Evolutionary conservation across 2,797 vertebrate genomes (phyloP), one percentile per base, ranked within the genome.

Genomic region (Megalops cyprinoides): DNA sequence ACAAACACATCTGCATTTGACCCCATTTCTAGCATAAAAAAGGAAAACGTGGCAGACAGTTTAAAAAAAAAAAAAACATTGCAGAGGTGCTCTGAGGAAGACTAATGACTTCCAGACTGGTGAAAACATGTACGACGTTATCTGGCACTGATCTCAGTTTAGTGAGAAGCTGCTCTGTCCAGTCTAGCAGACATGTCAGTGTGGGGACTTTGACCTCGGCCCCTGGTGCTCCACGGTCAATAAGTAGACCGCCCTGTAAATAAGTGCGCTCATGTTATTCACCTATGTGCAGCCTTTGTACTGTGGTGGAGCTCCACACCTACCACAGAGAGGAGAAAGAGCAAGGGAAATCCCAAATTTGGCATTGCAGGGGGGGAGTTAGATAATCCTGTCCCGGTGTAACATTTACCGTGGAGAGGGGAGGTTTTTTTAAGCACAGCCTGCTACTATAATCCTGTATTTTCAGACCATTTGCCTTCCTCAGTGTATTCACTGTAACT

Each of bases 201-300:
- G 4, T 48, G 69, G 39, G 60, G 80, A 81, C 74, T 81, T 76
- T 81, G 80, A 49, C 74, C 80, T 76, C 49, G 44, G 55, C 74
- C 74, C 55, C 74, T 42, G 7, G 53, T 81, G 74, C 48, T 48
- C 25, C 20, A 76, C 60, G 76, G 80, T 81, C 80, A 81, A 81
- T 81, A 81, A 67, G 75, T 81, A 81, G 74, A 76, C 74, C n/a
- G 58, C 37, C 60, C 60, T 39, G 80, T 81, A 81, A 81, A 81
- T 81, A 76, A 76, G 58, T 69, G 46, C 7, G 9, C 10, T 23
- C 37, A 34, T 73, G 77, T 55, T 62, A 51, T 76, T 75, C 58
- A 51, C 44, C 73, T 65, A 18, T 37, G 74, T 9, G 34, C 76
- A 74, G 46, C 80, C 80, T 81, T 81, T 81, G 80, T 48, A 81